Evolutionary conservation across 2,888 invertebrate genomes (phyloP).

Genomic region (Megamerina dolium): DNA sequence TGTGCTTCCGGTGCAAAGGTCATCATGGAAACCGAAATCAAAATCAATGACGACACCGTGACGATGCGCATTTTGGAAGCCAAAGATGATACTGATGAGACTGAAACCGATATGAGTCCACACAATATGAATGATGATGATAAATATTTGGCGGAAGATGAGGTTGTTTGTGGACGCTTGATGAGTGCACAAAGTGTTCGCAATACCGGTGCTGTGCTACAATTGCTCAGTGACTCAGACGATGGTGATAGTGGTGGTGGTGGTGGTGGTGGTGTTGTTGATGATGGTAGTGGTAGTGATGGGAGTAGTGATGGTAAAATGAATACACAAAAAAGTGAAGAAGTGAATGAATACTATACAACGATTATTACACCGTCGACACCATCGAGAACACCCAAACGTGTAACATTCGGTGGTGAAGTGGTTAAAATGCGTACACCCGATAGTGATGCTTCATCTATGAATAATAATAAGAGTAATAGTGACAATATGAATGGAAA

Average conservation of each 20-base stretch:
- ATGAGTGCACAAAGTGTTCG: conserved; percentile 20
- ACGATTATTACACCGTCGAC: conserved; percentile 28
- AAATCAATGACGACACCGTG: conserved; percentile 72
- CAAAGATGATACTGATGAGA: conserved; percentile 34
- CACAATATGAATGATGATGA: conserved; percentile 25
- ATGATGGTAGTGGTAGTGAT: too few species aligned
- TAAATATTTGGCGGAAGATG: conserved; percentile 27
- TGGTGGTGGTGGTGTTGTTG: too few species aligned
- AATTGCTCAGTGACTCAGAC: conserved; percentile 58
- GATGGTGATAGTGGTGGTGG: conserved; percentile 53
- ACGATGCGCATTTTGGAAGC: conserved; percentile 76
- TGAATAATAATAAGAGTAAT: conserved; percentile 34
- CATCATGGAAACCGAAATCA: conserved; percentile 76
- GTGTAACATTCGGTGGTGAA: conserved; percentile 83
- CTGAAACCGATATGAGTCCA: conserved; percentile 23
- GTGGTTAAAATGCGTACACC: conserved; percentile 79
- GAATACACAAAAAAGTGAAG: conserved; percentile 2
- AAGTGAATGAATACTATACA: conserved; percentile 10
- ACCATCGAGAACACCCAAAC: conserved; percentile 57
- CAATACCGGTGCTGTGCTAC: conserved; percentile 51
- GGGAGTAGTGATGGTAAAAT: conserved; percentile 2
- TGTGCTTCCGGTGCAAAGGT: conserved; percentile 56
- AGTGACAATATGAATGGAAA: not conserved
- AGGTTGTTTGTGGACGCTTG: conserved; percentile 47
- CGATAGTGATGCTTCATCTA: conserved; percentile 65